Evolutionary conservation across 2,113 vertebrate species (phyloP), one percentile per base, ranked within the genome.

Genomic region (Chaenogobius annularis): DNA sequence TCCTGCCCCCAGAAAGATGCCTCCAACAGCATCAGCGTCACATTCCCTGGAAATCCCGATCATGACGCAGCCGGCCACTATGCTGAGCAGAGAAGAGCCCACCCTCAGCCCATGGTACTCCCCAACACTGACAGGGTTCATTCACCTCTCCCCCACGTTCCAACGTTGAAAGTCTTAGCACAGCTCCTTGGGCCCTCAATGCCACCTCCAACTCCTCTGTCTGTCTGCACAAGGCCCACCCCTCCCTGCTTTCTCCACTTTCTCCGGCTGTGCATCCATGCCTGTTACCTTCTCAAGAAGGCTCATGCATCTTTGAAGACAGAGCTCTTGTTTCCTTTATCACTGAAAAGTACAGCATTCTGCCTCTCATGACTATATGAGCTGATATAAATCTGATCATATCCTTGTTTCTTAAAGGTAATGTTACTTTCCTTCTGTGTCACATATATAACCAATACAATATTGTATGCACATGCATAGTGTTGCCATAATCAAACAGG

Each of bases 61-160:
- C 85, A 96, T 94, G 91, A 95, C 94, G 90, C 94, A 95, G 76
- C 95, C 95, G 0, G 95, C 94, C 87, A 94, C 92, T 17, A 96
- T 93, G 86, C 93, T 84, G 14, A 95, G 89, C 82, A 94, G 87
- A 84, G 93, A 89, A 0, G 94, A 94, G 74, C 93, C 93, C 91
- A 96, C 93, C 86, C 95, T 93, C 71, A 96, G 92, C 81, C 93
- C 94, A 83, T 90, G 93, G 86, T 94, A 94, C 92, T 95, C 90
- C 88, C 93, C 92, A 61, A 89, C 80, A 70, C 90, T 95, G 88
- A 94, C 78, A 7, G 91, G 43, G 90, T 92, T 93, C 90, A 92
- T 95, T 93, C 93, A 73, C 81, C 83, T 84, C 79, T 74, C 78
- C 73, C 55, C 50, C 64, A 59, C 66, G 69, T 46, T 69, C 62